These are phyloP conservation scores for Xylocampa areola DNA, from an alignment of 2,888 invertebrate species.

Conservation along the genomic window DNA sequence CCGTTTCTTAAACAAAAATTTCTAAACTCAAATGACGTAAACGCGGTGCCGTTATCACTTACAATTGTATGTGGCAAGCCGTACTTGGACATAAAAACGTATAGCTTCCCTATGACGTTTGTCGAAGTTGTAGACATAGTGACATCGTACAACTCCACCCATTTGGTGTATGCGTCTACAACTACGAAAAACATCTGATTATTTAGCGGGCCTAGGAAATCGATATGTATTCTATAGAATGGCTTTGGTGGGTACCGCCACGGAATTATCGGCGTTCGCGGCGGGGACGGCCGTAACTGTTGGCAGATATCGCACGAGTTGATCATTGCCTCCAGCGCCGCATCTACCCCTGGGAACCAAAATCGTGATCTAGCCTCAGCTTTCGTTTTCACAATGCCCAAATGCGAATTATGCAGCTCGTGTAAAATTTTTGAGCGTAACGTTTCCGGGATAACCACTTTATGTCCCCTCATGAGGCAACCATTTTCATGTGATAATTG, in stretches of 20 bases:
- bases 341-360: not conserved
- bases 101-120: not conserved
- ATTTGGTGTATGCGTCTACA: too few relatives aligned
- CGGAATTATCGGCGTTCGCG: not conserved
- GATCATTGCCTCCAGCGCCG: not conserved
- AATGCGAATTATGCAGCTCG: too few relatives aligned
- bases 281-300: not conserved
- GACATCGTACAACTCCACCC: not conserved
- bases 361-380: not conserved
- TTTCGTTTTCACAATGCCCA: too few relatives aligned
- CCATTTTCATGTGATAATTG: slow-evolving; percentile 1
- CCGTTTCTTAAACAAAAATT: too few relatives aligned
- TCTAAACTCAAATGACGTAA: too few relatives aligned
- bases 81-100: too few relatives aligned
- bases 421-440: too few relatives aligned
- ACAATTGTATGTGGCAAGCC: too few relatives aligned
- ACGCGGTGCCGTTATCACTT: too few relatives aligned
- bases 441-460: not conserved
- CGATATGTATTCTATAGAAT: not conserved
- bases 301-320: not conserved
- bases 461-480: not conserved
- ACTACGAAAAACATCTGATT: not conserved
- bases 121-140: not conserved
- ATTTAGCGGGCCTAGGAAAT: not conserved
- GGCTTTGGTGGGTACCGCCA: not conserved